Conservation (phyloP, 2,113 vertebrate genomes). For the Cyrtonyx montezumae region DNA sequence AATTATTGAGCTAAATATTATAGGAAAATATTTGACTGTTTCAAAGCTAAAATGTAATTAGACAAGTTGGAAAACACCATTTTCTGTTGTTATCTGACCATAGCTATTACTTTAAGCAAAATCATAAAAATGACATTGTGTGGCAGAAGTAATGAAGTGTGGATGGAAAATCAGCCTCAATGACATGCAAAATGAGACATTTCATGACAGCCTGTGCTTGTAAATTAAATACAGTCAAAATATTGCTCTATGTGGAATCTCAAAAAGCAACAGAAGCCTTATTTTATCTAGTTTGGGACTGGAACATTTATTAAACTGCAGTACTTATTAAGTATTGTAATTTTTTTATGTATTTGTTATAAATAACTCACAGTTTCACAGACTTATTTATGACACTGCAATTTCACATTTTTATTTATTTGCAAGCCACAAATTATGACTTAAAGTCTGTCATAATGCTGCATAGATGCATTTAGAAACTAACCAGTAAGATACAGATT, state of each 20-base stretch:
- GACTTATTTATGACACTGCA: neutral
- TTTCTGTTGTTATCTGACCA: neutral
- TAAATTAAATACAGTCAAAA: conserved; percentile 62
- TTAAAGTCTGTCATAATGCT: neutral
- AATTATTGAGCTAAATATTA: conserved; percentile 21
- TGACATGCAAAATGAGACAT: conserved; percentile 50
- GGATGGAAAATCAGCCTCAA: conserved; percentile 26
- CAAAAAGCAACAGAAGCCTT: neutral
- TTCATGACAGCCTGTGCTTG: conserved; percentile 40
- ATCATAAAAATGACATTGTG: conserved; percentile 54
- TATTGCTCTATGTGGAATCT: conserved; percentile 23
- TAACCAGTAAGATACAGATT: neutral
- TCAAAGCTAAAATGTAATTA: conserved; percentile 45
- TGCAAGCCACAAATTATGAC: neutral
- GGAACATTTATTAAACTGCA: conserved; percentile 9
- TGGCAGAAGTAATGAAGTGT: conserved; percentile 58
- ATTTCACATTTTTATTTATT: neutral
- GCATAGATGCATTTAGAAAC: neutral
- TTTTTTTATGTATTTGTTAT: neutral
- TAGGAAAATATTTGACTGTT: conserved; percentile 1
- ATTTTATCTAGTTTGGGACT: conserved; percentile 14
- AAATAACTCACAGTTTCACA: neutral
- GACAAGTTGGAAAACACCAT: neutral
- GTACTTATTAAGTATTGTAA: neutral
- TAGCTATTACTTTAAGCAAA: conserved; percentile 40